Conservation (phyloP, 2,113 vertebrate species). For the Pollachius pollachius region DNA sequence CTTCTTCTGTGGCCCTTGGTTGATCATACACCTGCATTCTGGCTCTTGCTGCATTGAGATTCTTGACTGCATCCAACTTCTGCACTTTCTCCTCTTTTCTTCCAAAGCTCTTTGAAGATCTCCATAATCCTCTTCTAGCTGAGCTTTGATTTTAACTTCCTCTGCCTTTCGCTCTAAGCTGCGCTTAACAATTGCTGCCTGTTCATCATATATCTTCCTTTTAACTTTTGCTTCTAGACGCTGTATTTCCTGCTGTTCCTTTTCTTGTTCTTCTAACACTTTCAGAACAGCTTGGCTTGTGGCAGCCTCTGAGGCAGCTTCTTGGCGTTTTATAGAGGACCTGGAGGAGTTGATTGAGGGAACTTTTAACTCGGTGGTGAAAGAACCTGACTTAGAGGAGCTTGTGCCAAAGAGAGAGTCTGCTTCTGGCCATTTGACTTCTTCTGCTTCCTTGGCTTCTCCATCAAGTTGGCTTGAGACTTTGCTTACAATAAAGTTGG, state of each 20-base stretch:
- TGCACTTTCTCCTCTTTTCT: no score
- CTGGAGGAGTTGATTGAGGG: constrained; percentile 8
- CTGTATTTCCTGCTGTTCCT: no score
- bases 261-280: no score
- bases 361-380: constrained; percentile 20
- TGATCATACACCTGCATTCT: no score
- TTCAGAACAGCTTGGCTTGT: background rate
- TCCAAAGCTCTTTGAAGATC: no score
- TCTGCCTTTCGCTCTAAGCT: constrained; percentile 20
- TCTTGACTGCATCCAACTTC: no score
- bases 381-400: background rate
- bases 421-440: constrained; percentile 27
- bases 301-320: no score
- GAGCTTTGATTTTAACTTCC: no score
- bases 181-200: background rate
- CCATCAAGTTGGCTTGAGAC: constrained; percentile 16
- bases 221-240: no score
- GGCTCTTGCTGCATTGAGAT: no score
- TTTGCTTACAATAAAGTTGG: constrained; percentile 10
- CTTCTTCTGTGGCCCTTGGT: no score
- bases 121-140: no score
- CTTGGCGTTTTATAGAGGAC: background rate
- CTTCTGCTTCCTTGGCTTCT: constrained; percentile 1
- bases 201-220: background rate
- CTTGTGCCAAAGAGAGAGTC: constrained; percentile 24